Evolutionary conservation across 2,113 vertebrate species (phyloP).

Genomic region (Aleadryas rufinucha): DNA sequence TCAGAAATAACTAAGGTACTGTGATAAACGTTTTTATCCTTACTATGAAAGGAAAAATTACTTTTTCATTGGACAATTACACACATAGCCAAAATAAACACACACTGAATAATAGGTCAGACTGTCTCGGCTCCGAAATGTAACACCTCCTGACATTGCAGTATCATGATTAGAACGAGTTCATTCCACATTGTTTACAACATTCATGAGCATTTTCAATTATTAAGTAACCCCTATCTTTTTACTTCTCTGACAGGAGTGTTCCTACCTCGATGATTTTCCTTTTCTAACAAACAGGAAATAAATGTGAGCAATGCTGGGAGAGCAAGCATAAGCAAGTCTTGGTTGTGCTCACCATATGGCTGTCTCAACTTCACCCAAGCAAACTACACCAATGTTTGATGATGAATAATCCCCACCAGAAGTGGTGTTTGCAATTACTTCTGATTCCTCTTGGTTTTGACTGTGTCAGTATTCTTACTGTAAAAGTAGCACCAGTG

Average conservation of each 20-base stretch:
- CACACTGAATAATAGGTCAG: conserved; percentile 82
- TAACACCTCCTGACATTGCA: conserved; percentile 83
- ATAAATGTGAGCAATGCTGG: conserved; percentile 20
- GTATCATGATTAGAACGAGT: conserved; percentile 84
- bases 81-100: conserved; percentile 12
- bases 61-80: background rate
- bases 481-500: background rate
- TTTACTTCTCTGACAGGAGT: conserved; percentile 78
- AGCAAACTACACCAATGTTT: background rate
- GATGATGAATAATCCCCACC: background rate
- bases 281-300: conserved; percentile 73
- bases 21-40: background rate
- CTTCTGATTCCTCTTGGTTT: background rate
- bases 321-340: background rate
- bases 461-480: background rate
- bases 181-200: conserved; percentile 85
- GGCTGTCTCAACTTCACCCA: background rate
- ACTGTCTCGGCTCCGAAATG: conserved; percentile 80
- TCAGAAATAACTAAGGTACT: background rate
- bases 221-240: conserved; percentile 85
- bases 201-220: conserved; percentile 89
- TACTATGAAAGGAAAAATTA: conserved; percentile 2
- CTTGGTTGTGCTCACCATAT: background rate
- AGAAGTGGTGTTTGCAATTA: background rate
- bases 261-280: conserved; percentile 70